These are phyloP conservation scores for Muscicapa striata DNA, from an alignment of 2,797 vertebrate species.

Conservation along the genomic window DNA sequence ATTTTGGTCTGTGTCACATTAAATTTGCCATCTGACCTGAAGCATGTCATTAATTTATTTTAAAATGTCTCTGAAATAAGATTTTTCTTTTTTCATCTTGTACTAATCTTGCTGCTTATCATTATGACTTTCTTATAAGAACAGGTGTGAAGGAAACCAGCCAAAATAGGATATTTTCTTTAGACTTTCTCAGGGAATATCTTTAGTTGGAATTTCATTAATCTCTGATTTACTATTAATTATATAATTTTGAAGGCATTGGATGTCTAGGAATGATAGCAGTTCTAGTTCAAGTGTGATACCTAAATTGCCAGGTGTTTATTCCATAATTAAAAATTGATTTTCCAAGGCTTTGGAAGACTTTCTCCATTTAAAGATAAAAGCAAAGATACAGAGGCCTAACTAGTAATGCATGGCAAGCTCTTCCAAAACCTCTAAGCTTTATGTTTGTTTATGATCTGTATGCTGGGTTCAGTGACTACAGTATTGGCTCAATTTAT, in stretches of 20 bases:
- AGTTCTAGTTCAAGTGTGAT: neutral
- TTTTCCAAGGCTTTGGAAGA: neutral
- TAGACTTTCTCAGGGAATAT: neutral
- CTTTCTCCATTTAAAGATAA: neutral
- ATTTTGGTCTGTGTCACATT: neutral
- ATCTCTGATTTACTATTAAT: neutral
- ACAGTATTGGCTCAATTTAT: constrained; percentile 2
- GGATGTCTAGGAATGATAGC: neutral
- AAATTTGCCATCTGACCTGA: neutral
- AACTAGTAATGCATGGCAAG: neutral
- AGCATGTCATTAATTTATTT: neutral
- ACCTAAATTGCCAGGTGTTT: neutral
- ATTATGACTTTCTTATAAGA: neutral
- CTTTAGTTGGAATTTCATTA: neutral
- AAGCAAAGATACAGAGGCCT: neutral
- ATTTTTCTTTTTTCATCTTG: neutral
- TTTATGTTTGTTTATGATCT: constrained; percentile 17
- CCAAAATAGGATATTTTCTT: neutral
- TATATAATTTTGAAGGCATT: neutral
- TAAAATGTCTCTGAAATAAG: neutral
- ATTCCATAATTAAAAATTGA: neutral
- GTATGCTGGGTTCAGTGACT: neutral
- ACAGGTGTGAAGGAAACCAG: neutral
- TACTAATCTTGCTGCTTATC: neutral
- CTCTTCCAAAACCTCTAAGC: neutral